Percentiles rank a stretch among this genome's conserved stretches.
phyloP scores from a whole-genome alignment of 1,140 invertebrate species.

The Rhizoglyphus robini region DNA sequence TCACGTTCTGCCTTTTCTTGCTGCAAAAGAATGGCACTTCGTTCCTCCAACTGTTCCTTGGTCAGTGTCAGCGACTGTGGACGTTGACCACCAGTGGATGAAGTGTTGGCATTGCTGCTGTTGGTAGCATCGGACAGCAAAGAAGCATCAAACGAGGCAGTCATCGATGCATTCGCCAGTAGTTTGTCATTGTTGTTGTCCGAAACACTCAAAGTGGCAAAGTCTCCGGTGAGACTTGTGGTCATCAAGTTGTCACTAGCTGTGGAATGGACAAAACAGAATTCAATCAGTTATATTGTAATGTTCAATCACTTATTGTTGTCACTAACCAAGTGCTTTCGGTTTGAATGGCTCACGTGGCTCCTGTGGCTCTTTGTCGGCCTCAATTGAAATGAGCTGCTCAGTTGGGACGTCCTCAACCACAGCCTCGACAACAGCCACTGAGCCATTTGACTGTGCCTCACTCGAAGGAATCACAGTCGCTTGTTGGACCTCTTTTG shows the following conservation, averaged over 20 bases:
- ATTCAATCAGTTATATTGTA: background rate
- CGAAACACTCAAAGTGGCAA: background rate
- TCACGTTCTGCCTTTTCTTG: background rate
- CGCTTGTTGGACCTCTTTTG: no score
- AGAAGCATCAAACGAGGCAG: background rate
- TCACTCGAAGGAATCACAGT: no score
- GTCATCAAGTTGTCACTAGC: background rate
- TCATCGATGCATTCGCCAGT: slow-evolving; percentile 1
- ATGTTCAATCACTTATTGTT: background rate
- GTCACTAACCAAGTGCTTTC: no score
- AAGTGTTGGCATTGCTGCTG: background rate
- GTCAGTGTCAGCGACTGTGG: background rate
- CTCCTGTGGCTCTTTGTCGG: background rate
- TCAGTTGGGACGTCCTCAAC: no score
- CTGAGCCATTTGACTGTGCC: background rate
- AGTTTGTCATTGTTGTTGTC: background rate
- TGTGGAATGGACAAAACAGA: no score
- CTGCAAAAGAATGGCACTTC: background rate
- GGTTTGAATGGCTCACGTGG: background rate
- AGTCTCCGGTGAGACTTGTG: background rate
- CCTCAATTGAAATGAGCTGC: no score
- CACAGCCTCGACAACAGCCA: background rate
- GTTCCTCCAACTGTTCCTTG: slow-evolving; percentile 8
- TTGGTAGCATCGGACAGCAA: background rate
- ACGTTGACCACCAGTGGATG: background rate